phyloP scores from a whole-genome alignment of 2,888 invertebrate genomes.

The Polydrusus tereticollis region DNA sequence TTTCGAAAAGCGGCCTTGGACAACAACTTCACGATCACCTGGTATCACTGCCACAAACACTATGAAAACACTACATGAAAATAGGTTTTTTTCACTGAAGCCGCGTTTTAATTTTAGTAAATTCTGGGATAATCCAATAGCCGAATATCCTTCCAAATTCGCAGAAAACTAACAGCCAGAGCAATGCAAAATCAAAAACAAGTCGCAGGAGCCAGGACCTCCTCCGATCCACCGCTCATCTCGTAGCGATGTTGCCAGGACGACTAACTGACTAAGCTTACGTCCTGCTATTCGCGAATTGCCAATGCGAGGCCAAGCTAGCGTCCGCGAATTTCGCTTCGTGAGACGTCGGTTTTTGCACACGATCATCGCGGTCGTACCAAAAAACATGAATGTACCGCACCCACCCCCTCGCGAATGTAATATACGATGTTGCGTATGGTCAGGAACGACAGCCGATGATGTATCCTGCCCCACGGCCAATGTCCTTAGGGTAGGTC shows the following conservation, averaged over 20 bases:
- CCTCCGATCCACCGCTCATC: constrained; percentile 18
- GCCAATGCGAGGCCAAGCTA: constrained; percentile 2
- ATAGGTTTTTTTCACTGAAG: not conserved
- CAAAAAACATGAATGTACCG: constrained; percentile 37
- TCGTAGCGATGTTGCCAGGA: constrained; percentile 36
- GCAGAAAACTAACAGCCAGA: too few species aligned
- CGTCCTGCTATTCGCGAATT: constrained; percentile 38
- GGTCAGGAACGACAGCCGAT: constrained; percentile 57
- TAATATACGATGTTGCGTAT: constrained; percentile 66
- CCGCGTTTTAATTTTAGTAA: not conserved
- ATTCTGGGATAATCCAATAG: not conserved
- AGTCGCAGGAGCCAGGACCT: constrained; percentile 15
- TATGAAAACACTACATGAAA: not conserved
- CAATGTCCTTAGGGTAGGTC: constrained; percentile 66
- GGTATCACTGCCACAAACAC: not conserved
- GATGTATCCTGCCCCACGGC: constrained; percentile 61
- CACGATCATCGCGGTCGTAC: constrained; percentile 39
- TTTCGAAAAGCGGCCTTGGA: too few species aligned
- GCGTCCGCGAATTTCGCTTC: constrained; percentile 40
- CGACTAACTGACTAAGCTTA: constrained; percentile 42
- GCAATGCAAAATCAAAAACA: not conserved
- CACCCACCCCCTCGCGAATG: constrained; percentile 55
- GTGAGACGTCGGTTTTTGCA: constrained; percentile 45
- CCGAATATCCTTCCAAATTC: not conserved
- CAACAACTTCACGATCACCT: too few species aligned